A percentile compares a stretch with the other conserved stretches of the same genome.
These are phyloP conservation scores for Aegithalos caudatus DNA, from an alignment of 2,113 vertebrate species.

Conservation along the genomic window DNA sequence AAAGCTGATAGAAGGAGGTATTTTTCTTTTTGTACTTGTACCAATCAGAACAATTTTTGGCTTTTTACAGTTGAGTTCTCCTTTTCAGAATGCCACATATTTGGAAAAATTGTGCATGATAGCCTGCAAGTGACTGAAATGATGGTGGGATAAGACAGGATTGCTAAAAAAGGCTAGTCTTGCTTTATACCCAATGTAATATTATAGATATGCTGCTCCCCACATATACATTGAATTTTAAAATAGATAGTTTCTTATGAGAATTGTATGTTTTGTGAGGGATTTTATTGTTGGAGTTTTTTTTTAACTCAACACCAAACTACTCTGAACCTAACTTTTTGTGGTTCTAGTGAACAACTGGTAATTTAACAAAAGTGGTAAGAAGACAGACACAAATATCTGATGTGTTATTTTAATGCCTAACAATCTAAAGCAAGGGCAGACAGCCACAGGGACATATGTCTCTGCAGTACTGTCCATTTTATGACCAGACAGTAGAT, in stretches of 20 bases:
- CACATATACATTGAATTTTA: not conserved
- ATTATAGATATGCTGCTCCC: not conserved
- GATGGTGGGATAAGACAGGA: not conserved
- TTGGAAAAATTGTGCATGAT: not conserved
- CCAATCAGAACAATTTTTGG: fast-evolving
- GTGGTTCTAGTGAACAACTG: not conserved
- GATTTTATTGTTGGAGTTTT: fast-evolving
- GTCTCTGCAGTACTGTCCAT: not conserved
- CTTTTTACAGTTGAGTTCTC: not conserved
- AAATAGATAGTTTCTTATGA: not conserved
- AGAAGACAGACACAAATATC: not conserved
- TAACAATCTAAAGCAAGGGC: not conserved
- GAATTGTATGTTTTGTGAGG: not conserved
- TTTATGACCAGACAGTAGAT: not conserved
- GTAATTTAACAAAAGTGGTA: not conserved
- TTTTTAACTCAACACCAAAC: not conserved
- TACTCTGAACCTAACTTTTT: not conserved
- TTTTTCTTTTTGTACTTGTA: not conserved
- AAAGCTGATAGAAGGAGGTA: not conserved
- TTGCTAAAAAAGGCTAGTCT: not conserved
- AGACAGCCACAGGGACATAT: not conserved
- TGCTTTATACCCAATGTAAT: not conserved
- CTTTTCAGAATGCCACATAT: not conserved
- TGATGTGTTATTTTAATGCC: not conserved
- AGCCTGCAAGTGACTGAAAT: not conserved